Base-by-base conservation (phyloP, 35 echinoderm and acorn worm genomes). In the Apostichopus californicus region DNA sequence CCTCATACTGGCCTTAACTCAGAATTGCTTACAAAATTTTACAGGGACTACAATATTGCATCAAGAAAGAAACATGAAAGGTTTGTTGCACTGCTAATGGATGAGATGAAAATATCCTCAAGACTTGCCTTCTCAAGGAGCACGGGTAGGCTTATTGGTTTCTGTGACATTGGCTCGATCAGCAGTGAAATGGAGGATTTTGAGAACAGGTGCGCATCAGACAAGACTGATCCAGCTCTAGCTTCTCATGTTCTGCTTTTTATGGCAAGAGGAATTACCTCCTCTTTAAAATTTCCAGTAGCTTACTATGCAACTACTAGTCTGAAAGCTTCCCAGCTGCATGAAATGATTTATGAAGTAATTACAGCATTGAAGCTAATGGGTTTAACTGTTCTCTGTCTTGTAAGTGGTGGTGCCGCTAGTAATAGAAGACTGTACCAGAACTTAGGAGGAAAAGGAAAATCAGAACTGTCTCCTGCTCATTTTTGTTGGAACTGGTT, bases 351-450 rank as follows among this genome's bases (percentile, higher is more conserved):
- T 4, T 57, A 18, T 8, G 77, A 92, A 64, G 83, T 63, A 1
- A 75, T 96, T 61, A 54, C 25, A 12, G 5, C 90, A 26, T 22
- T 96, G 17, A 87, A 94, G 53, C 71, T 93, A 12, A 8, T 34
- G 18, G 95, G 92, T 12, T 90, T 96, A n/a, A 60, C 84, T 13
- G 93, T 94, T 10, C 13, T 86, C 18, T 89, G 83, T 1, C 1
- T 96, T 0, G 77, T 92, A 46, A 89, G 73, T 6, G 95, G 92
- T 92, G 95, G 95, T 18, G 93, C 95, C 17, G 54, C 93, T 2
- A 68, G 34, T 9, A 96, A 96, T 55, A 64, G 93, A 55, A 92
- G 90, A 53, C 80, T 92, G 23, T 96, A 83, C 12, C 26, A 65
- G 57, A 78, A 77, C 6, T 10, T 73, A 34, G 20, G 59, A 5